Base-by-base conservation (phyloP, 2,888 invertebrate genomes). In the Hirtodrosophila histrioides region DNA sequence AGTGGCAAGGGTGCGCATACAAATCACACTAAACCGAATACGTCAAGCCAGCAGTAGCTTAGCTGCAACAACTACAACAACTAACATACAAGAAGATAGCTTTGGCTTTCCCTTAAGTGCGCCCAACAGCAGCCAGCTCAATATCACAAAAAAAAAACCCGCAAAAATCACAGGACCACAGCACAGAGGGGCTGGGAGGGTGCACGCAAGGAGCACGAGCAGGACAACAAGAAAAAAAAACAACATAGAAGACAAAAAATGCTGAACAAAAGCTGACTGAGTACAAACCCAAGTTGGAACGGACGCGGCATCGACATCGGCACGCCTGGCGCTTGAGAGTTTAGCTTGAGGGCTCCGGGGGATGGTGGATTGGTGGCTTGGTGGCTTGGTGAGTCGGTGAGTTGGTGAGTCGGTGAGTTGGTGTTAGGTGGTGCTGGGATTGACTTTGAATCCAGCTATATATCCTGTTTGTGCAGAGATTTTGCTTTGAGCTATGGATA, bases 401-500 rank as follows among this genome's bases (percentile, higher is more conserved):
- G 3, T 27, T 27, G 27, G 27, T n/a, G 27, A 27, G 3, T 27
- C 3, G 27, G 27, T 27, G 27, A 6, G 27, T 27, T 41, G 35
- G 51, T 39, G 4, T 57, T 36, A 36, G 49, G 48, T 37, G 60
- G 40, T 31, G 3, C 31, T 43, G 55, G 71, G 66, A 63, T 85
- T 79, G 86, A 82, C 78, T 85, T 79, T 79, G 78, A 79, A 76
- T 78, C 50, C 63, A 65, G 63, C 53, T 46, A 68, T 77, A 73
- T 80, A 82, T 86, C 83, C 86, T 83, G 86, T 86, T 83, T 80
- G 83, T 82, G 86, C 86, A 74, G 80, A 88, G 89, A 88, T 88
- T 87, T 88, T 70, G 82, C 89, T 88, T 88, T 88, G 88, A 88
- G 88, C 88, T 86, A 88, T 79, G 89, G 82, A 89, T 89, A 89